A percentile compares a stretch with the other conserved stretches of the same genome.
phyloP scores from a whole-genome alignment of 2,113 vertebrate genomes.

The Myotis brandtii region DNA sequence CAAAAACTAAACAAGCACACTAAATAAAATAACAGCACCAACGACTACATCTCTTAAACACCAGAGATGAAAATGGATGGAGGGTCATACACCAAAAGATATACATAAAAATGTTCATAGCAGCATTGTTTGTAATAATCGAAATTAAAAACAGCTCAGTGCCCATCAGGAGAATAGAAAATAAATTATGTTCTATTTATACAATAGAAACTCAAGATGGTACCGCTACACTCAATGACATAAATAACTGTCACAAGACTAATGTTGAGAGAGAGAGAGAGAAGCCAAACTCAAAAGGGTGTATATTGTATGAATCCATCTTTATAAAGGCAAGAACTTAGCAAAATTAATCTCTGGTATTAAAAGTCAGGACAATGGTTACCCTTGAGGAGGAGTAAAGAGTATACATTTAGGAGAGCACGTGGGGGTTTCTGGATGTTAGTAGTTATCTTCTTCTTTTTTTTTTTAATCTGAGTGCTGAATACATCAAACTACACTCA shows the following conservation, averaged over 20 bases:
- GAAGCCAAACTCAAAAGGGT: background rate
- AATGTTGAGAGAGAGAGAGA: constrained; percentile 37
- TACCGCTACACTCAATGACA: background rate
- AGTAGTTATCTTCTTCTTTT: background rate
- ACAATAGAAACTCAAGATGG: constrained; percentile 37
- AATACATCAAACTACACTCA: constrained; percentile 17
- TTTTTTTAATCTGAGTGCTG: background rate
- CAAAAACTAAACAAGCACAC: background rate
- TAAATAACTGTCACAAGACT: background rate
- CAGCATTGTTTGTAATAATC: constrained; percentile 12
- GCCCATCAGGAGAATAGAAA: background rate
- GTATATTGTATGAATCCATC: background rate
- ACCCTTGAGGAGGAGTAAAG: background rate
- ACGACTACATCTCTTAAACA: constrained; percentile 23
- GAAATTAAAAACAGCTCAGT: background rate
- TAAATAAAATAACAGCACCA: background rate
- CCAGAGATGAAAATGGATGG: background rate
- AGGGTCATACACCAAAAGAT: background rate
- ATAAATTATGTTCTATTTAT: background rate
- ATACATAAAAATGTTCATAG: background rate
- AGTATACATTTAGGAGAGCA: background rate
- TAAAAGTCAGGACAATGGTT: background rate
- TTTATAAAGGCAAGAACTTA: background rate
- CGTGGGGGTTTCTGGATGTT: background rate
- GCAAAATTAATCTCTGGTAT: background rate